phyloP scores from a whole-genome alignment of 2,113 vertebrate genomes.

The Mormoops blainvillei region DNA sequence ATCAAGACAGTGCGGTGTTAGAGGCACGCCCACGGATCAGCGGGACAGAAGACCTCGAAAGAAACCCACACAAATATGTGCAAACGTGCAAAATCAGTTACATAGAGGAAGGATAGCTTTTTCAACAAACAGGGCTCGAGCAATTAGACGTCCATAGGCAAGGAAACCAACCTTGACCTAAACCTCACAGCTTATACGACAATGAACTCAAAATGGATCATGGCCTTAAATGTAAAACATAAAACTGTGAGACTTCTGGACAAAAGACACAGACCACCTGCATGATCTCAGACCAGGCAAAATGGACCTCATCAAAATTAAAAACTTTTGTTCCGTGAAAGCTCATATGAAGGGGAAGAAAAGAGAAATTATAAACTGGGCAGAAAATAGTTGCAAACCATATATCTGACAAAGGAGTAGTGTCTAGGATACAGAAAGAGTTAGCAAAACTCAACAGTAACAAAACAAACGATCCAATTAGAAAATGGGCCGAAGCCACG shows the following conservation, averaged over 20 bases:
- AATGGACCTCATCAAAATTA: neutral
- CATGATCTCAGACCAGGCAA: neutral
- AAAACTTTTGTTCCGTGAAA: neutral
- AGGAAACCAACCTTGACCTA: neutral
- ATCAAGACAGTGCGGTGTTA: neutral
- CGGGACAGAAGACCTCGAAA: neutral
- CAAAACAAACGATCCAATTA: neutral
- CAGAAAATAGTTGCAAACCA: neutral
- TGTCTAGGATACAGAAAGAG: neutral
- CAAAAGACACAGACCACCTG: neutral
- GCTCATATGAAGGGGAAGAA: neutral
- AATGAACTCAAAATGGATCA: neutral
- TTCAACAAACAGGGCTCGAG: neutral
- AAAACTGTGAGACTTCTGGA: neutral
- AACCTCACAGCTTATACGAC: neutral
- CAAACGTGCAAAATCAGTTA: neutral
- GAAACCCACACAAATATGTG: neutral
- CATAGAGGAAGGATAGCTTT: neutral
- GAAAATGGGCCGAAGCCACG: neutral
- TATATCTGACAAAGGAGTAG: neutral
- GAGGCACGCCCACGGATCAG: neutral
- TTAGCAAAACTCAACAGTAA: neutral
- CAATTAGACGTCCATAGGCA: accelerated
- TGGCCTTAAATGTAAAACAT: neutral
- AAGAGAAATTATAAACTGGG: neutral